Evolutionary conservation across 2,888 invertebrate genomes (phyloP).

Genomic region (Trachelus tabidus): DNA sequence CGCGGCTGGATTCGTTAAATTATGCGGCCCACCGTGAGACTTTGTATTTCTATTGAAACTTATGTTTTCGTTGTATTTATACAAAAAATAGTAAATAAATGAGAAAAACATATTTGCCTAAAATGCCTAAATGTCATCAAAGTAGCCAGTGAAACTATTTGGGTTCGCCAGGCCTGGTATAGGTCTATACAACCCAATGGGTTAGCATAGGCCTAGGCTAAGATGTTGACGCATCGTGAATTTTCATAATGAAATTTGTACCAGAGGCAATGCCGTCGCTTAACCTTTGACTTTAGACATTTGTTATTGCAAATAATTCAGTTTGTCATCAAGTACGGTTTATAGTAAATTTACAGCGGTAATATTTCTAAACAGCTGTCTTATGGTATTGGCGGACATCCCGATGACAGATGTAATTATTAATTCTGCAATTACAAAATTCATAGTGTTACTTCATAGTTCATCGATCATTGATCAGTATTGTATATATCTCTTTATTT

Average conservation of each 20-base stretch:
- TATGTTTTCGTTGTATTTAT: too few species aligned
- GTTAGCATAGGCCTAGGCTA: neutral
- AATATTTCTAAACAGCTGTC: neutral
- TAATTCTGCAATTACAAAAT: neutral
- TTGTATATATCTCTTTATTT: neutral
- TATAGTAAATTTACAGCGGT: neutral
- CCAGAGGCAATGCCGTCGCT: neutral
- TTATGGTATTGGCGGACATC: neutral
- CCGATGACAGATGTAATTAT: neutral
- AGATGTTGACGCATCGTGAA: neutral
- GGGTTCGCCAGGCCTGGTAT: too few species aligned
- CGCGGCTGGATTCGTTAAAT: too few species aligned
- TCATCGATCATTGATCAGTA: neutral
- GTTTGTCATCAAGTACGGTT: neutral
- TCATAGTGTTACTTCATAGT: neutral
- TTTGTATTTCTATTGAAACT: too few species aligned
- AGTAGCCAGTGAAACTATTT: too few species aligned
- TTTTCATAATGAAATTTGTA: neutral
- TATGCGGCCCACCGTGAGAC: too few species aligned
- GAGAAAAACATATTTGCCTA: too few species aligned
- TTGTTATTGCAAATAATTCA: neutral
- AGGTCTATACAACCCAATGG: too few species aligned
- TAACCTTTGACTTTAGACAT: neutral
- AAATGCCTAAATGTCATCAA: too few species aligned
- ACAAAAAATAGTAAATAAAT: too few species aligned